phyloP scores from a whole-genome alignment of 2,888 invertebrate species.

The Mylabris sibirica region DNA sequence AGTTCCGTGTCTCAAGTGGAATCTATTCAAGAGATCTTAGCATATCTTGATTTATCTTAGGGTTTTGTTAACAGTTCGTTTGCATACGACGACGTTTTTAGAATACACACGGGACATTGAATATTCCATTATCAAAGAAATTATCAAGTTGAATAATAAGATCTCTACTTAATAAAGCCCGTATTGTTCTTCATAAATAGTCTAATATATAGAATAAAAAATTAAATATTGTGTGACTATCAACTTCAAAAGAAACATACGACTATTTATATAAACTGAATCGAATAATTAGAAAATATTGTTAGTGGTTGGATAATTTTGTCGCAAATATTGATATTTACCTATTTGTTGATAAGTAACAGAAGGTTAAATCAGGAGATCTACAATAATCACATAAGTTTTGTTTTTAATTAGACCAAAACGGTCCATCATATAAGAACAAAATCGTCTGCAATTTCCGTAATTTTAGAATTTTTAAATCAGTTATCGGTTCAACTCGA shows the following conservation, averaged over 20 bases:
- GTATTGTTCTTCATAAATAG: not conserved
- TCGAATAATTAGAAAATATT: not conserved
- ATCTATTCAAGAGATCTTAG: constrained; percentile 11
- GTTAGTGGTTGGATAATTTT: not conserved
- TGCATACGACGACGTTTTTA: constrained; percentile 12
- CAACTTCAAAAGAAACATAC: not conserved
- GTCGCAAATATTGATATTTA: not conserved
- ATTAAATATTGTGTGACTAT: no score
- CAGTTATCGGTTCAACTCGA: no score
- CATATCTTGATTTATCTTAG: constrained; percentile 13
- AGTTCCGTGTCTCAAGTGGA: constrained; percentile 7
- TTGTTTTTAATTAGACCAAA: no score
- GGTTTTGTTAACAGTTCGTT: constrained; percentile 15
- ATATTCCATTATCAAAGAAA: constrained; percentile 12
- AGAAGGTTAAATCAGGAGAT: no score
- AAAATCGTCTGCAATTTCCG: no score
- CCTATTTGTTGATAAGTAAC: no score
- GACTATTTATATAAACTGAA: not conserved
- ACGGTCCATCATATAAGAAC: no score
- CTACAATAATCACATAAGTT: no score
- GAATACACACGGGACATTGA: constrained; percentile 3
- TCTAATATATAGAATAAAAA: no score
- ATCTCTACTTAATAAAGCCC: not conserved
- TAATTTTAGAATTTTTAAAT: no score
- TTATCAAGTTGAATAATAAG: not conserved